Percentiles rank a stretch among this genome's conserved stretches.
Evolutionary conservation across 2,888 invertebrate species (phyloP).

Genomic region (Meloe dianella): DNA sequence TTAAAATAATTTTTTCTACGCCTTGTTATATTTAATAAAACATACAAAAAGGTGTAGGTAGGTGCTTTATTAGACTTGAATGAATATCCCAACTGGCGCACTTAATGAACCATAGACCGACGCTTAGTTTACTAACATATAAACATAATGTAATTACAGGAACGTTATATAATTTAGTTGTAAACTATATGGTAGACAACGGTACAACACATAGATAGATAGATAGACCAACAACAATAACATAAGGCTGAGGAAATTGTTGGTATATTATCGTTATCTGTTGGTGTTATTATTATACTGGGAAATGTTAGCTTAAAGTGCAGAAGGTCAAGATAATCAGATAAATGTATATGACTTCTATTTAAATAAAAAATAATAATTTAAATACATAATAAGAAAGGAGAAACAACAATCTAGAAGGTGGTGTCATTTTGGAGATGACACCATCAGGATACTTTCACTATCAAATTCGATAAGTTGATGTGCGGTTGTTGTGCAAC

Average conservation of each 20-base stretch:
- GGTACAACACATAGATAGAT: too few relatives aligned
- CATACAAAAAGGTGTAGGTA: conserved; percentile 40
- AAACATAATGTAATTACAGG: conserved; percentile 10
- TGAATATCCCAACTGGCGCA: conserved; percentile 52
- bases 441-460: conserved; percentile 38
- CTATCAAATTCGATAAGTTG: conserved; percentile 45
- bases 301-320: background rate
- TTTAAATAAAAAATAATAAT: too few relatives aligned
- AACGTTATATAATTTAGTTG: conserved; percentile 11
- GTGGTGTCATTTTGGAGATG: conserved; percentile 28
- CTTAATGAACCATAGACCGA: conserved; percentile 50
- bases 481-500: conserved; percentile 45
- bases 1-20: conserved; percentile 44
- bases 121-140: conserved; percentile 19
- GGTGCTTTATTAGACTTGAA: conserved; percentile 47
- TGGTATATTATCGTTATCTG: conserved; percentile 23
- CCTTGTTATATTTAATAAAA: conserved; percentile 50
- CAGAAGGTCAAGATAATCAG: background rate
- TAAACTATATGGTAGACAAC: conserved; percentile 5
- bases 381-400: too few relatives aligned
- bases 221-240: conserved; percentile 1
- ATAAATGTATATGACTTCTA: too few relatives aligned
- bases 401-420: conserved; percentile 19
- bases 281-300: conserved; percentile 1
- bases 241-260: conserved; percentile 17